Base-by-base conservation (phyloP, 2,888 invertebrate genomes). In the Fragum fragum region DNA sequence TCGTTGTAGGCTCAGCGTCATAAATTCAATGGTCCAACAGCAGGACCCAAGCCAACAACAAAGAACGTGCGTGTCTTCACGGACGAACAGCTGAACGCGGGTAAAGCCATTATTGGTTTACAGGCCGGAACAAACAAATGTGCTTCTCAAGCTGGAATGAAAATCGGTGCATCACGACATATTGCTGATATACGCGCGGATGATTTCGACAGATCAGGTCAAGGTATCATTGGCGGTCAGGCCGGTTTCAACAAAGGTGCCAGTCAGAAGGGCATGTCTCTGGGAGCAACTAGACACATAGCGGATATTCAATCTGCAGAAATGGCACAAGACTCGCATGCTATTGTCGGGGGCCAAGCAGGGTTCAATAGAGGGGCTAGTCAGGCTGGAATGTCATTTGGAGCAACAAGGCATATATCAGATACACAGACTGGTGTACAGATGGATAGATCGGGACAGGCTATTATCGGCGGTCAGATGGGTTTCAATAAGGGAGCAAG, bases 71-170 rank as follows among this genome's bases (percentile, higher is more conserved):
- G 92, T 36, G 73, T 90, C 23, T 94, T 93, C 81, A 90, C 92
- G 7, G 88, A 89, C 3, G 93, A 92, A 66, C 92, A 93, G 83
- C 77, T 91, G 69, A 88, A 89, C 72, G 89, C 90, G 2, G 91
- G 92, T n/a, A 90, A 92, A 16, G 85, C 88, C 11, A 87, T 93
- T 6, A 91, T 94, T 52, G 92, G 93, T 55, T 88, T 93, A 1
- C 94, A 94, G 85, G 90, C 92, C 28, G 94, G 94, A n/a, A 92
- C 90, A 73, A 94, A 94, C 86, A 92, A 94, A 81, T 89, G 89
- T n/a, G 94, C 94, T 5, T 90, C 90, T n/a, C 94, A 94, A 79
- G 76, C 88, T 11, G 94, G 94, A 5, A 94, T 94, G 93, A 69
- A 81, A 21, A 89, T 92, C 57, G 92, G 92, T 5, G 88, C 87